Base-by-base conservation (phyloP, 2,888 invertebrate genomes). In the Latrodectus elegans region DNA sequence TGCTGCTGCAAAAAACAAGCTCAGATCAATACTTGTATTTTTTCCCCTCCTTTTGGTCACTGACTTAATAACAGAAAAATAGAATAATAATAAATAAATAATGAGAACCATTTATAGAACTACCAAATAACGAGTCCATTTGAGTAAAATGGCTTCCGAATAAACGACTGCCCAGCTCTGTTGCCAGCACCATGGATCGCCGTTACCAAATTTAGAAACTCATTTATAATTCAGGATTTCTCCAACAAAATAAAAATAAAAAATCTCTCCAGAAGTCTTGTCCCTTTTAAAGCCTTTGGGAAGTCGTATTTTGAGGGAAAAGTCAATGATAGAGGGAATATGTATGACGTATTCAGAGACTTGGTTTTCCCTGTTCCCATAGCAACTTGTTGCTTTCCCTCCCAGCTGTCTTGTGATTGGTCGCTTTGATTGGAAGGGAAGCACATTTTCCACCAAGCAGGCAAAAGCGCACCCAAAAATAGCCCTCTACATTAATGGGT, bases 301-400 rank as follows among this genome's bases (percentile, higher is more conserved):
- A 78, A 74, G 74, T 67, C 74, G 51, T 52, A 74, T 79, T 85
- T 74, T 22, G 55, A 49, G 8, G 60, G 11, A 52, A 74, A 82
- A 79, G 78, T 84, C 71, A 75, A 86, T 71, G 80, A 70, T 78
- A 73, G 74, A 75, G 70, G 67, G 78, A 67, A 49, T 60, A 60
- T 6, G 51, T 53, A 79, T 85, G 74, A 70, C 79, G 73, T 75
- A 73, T 51, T 55, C 82, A 53, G 55, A 64, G 68, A 52, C 72
- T 52, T 70, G 38, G 70, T 49, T 17, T 52, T 53, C 71, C 80
- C 65, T 65, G 86, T 86, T 80, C 51, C 86, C 86, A 86, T 86
- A 70, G 86, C 80, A 86, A 86, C 86, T 80, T 86, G 86, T 86
- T 86, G 86, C 80, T 85, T 74, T 51, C 85, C 84, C 84, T 26